Evolutionary conservation across 2,888 invertebrate genomes (phyloP).

Genomic region (Diarsia rubi): DNA sequence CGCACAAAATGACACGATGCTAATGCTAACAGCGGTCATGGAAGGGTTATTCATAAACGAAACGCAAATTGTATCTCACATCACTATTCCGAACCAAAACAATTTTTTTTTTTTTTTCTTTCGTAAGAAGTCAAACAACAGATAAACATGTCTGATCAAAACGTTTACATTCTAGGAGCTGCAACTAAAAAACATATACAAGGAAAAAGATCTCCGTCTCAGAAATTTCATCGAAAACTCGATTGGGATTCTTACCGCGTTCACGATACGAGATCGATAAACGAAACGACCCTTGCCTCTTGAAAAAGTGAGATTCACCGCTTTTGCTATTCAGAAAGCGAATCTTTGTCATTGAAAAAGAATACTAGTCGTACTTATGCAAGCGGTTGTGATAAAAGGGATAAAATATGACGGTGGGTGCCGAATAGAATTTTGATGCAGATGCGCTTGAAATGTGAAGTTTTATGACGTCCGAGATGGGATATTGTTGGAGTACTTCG

Average conservation of each 20-base stretch:
- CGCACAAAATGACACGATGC: neutral
- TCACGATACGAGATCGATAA: slow-evolving; percentile 84
- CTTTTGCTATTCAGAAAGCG: slow-evolving; percentile 82
- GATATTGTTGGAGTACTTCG: slow-evolving; percentile 12
- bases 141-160: slow-evolving; percentile 62
- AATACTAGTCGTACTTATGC: slow-evolving; percentile 79
- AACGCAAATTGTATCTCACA: slow-evolving; percentile 9
- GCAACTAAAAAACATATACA: slow-evolving; percentile 66
- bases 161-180: slow-evolving; percentile 71
- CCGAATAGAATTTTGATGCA: slow-evolving; percentile 58
- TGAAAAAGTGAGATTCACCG: slow-evolving; percentile 83
- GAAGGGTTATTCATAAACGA: slow-evolving; percentile 17
- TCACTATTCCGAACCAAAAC: slow-evolving; percentile 31
- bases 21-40: neutral
- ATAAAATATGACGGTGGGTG: slow-evolving; percentile 73
- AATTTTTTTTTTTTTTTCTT: no score
- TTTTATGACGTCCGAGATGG: slow-evolving; percentile 48
- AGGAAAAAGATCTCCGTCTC: slow-evolving; percentile 72
- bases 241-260: slow-evolving; percentile 82
- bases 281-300: slow-evolving; percentile 80
- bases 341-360: slow-evolving; percentile 85
- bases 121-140: slow-evolving; percentile 42
- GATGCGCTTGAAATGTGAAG: slow-evolving; percentile 53
- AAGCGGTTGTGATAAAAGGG: slow-evolving; percentile 80
- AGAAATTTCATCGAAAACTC: slow-evolving; percentile 77